Evolutionary conservation across 1,140 invertebrate genomes (phyloP), one percentile per base, ranked within the genome.

Genomic region (Amphibalanus amphitrite): DNA sequence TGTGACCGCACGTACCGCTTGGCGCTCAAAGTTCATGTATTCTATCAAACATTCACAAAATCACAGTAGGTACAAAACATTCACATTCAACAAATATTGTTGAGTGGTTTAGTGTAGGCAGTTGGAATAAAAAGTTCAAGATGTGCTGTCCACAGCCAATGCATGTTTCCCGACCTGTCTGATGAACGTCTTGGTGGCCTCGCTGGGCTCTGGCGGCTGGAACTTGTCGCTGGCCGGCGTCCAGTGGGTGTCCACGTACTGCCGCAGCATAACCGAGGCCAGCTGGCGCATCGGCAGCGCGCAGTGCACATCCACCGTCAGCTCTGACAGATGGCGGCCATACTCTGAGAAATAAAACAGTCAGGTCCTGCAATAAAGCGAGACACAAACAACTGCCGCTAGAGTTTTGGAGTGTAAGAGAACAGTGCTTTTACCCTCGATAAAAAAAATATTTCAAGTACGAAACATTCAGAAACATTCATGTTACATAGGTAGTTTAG

Each of bases 161-260:
- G 33, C 15, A 38, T 38, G 33, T 38, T 67, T 26, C 0, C n/a
- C 10, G n/a, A 67, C 65, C 65, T 67, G 26, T 28, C 65, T 26
- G 65, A 67, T 67, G 28, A 28, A 67, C n/a, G 65, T 17, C n/a
- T 67, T 67, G 15, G 65, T 67, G 0, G 8, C 8, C n/a, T 67
- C 65, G 26, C 26, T 28, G 26, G 65, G 65, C 65, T 67, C 65
- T 10, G 65, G 65, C n/a, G 26, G 8, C 26, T 67, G 65, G 65
- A 67, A 67, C 28, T 67, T 67, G 64, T 88, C 86, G 20, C 83
- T 81, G 29, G 81, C 70, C 64, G 82, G 77, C 73, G 78, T 82
- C 90, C 89, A 91, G 78, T 90, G 89, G 64, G 81, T 83, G 76
- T 90, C 86, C 28, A 90, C 86, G 81, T 90, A 91, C 72, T 90